These are phyloP conservation scores for Podabrus alpinus DNA, from an alignment of 2,888 invertebrate genomes.

Conservation along the genomic window DNA sequence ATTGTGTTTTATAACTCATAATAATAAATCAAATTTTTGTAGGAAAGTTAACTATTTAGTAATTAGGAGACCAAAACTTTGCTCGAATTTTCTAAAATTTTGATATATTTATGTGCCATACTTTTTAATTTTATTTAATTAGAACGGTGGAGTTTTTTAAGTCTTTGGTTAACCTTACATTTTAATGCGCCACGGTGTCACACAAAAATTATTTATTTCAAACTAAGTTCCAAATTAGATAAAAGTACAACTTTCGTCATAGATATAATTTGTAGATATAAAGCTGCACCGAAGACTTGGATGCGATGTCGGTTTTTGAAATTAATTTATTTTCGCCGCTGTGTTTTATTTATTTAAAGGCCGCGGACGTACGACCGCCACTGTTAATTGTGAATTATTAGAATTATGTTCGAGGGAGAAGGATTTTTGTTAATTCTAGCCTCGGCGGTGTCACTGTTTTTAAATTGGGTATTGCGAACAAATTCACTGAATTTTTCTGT, in stretches of 20 bases:
- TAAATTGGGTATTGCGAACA: conserved; percentile 43
- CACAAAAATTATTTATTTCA: conserved; percentile 28
- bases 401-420: conserved; percentile 49
- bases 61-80: neutral
- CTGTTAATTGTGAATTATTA: conserved; percentile 51
- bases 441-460: conserved; percentile 34
- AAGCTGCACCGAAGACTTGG: conserved; percentile 38
- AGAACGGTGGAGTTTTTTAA: neutral
- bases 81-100: neutral
- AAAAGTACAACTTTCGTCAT: conserved; percentile 51
- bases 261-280: conserved; percentile 47
- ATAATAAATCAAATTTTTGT: neutral
- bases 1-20: neutral
- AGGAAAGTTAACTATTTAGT: neutral
- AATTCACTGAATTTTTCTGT: conserved; percentile 50
- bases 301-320: conserved; percentile 43
- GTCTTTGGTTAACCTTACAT: conserved; percentile 13
- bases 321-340: conserved; percentile 47
- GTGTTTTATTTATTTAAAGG: conserved; percentile 49
- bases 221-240: conserved; percentile 51
- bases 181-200: conserved; percentile 23
- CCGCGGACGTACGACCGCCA: conserved; percentile 39
- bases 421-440: conserved; percentile 41
- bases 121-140: neutral
- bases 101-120: neutral